Evolutionary conservation across 1,140 invertebrate genomes (phyloP), one percentile per base, ranked within the genome.

Genomic region (Phocides pigmalion): DNA sequence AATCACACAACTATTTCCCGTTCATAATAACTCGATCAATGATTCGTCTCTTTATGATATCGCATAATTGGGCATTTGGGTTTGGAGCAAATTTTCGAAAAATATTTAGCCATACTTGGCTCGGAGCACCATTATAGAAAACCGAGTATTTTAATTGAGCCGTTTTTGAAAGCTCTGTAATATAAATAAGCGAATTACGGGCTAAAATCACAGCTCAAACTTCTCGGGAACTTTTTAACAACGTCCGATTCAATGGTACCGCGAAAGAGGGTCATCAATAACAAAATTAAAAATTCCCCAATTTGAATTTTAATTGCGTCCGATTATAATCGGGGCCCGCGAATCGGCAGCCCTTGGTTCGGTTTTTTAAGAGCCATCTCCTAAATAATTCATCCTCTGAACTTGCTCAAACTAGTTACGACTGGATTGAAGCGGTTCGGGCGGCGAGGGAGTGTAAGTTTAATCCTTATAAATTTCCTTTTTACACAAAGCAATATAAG

Each of bases 381-480:
- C 81, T 87, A 88, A 88, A 89, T 89, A 87, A 87, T 87, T 89
- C 83, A 87, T 87, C 74, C 70, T 61, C 65, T 67, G 73, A 83
- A 80, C 74, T 79, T 73, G 74, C 74, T 70, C 66, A 70, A 81
- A 88, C 82, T 89, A 87, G 79, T 79, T 72, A 51, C 65, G 72
- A 75, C 79, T 68, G 75, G 77, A 78, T 81, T 65, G 66, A 74
- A 78, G 76, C 70, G 68, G 70, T 76, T 73, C 69, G 49, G 70
- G 67, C 66, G 72, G 72, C 64, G 54, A 70, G 78, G 81, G 82
- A 79, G 78, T 83, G 83, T 82, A 89, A 88, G 79, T 90, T 89
- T 89, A 90, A 91, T 91, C 89, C 89, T 89, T 88, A 91, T 89
- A 91, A 91, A 91, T 91, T 91, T 91, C 89, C 89, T 91, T 91